Evolutionary conservation across 2,113 vertebrate genomes (phyloP).

Genomic region (Stegostoma tigrinum): DNA sequence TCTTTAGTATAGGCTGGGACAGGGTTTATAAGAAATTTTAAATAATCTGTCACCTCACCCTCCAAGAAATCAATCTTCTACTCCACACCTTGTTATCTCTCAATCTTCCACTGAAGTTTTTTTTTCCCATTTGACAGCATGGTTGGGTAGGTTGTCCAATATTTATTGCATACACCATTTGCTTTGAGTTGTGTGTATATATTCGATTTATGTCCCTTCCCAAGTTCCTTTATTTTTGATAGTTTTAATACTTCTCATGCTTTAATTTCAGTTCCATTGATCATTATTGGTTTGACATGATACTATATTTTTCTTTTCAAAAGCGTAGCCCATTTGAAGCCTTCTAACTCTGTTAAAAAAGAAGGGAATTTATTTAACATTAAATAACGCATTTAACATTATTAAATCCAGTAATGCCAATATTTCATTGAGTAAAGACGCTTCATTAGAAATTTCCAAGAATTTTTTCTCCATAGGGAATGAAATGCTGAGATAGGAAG

Average conservation of each 20-base stretch:
- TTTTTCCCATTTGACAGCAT: background rate
- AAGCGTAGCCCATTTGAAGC: background rate
- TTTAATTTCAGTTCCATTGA: background rate
- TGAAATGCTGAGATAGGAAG: background rate
- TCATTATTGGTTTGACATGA: background rate
- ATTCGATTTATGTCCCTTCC: background rate
- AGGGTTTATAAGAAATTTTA: background rate
- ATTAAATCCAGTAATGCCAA: background rate
- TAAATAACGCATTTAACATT: background rate
- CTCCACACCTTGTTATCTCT: no score
- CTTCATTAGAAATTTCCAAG: background rate
- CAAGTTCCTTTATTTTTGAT: background rate
- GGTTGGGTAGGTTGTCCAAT: background rate
- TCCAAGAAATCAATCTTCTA: background rate
- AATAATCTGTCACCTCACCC: constrained; percentile 24
- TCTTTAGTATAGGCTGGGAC: background rate
- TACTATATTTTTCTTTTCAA: background rate
- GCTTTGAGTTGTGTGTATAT: background rate
- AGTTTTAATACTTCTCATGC: background rate
- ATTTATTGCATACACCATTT: background rate
- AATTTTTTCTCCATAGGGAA: background rate
- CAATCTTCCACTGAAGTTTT: constrained; percentile 12
- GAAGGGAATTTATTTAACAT: background rate
- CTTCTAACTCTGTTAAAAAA: background rate
- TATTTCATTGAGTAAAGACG: background rate